Base-by-base conservation (phyloP, 2,113 vertebrate genomes). In the Hylia prasina region DNA sequence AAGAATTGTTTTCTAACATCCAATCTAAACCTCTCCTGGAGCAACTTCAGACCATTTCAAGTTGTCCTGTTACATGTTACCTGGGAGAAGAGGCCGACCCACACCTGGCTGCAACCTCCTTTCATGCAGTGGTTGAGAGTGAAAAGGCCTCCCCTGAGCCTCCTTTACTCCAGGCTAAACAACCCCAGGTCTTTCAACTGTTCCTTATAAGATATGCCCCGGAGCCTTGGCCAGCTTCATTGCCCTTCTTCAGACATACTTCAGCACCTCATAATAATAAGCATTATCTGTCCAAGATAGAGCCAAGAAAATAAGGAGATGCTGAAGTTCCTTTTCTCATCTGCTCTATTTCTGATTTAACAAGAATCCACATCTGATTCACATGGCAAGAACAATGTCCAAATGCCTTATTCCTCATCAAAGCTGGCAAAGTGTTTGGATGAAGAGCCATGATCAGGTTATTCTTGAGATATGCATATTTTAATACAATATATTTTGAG, bases 401-500 rank as follows among this genome's bases (percentile, higher is more conserved):
- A 65, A 89, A 75, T 1, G 0, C 8, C 17, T 24, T 31, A 9
- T 20, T 44, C 35, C 30, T 73, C 56, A 50, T 79, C 3, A 1
- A 28, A 90, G 28, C 13, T 65, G 61, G 15, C 22, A 79, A 64
- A 68, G 4, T 10, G 11, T 54, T 60, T 78, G 21, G 30, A 85
- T 53, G 27, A 79, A 75, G 39, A 53, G 5, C 24, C 51, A 35
- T 40, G 33, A 33, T n/a, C 16, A 39, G 48, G 11, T 50, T 90
- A 42, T 42, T 71, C 19, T 63, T 86, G 30, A 73, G 30, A 63
- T 33, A 47, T 1, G 7, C 3, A 1, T 4, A 39, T 80, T 89
- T 53, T 61, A 37, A 73, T 71, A 69, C 50, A 89, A 91, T 33
- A 39, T 3, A 64, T 80, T 93, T 81, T 95, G 73, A 96, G n/a